Percentiles rank a stretch among this genome's conserved stretches.
These are phyloP conservation scores for Nothobranchius furzeri DNA, from an alignment of 2,113 vertebrate genomes.

Conservation along the genomic window DNA sequence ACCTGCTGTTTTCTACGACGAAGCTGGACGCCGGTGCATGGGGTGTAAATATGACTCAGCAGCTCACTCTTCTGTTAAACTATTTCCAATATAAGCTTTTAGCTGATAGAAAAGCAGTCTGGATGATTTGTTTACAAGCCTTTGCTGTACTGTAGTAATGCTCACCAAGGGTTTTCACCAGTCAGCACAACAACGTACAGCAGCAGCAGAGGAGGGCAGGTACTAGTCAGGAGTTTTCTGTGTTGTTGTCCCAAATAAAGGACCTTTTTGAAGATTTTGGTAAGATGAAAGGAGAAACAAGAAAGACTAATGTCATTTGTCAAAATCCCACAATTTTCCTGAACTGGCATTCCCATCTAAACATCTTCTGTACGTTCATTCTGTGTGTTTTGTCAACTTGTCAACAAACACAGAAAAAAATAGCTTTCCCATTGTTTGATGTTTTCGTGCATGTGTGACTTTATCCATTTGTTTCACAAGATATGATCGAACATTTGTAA, in stretches of 20 bases:
- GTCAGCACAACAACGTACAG: constrained; percentile 11
- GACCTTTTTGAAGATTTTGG: background rate
- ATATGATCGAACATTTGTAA: background rate
- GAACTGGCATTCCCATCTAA: no score
- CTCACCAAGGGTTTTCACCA: constrained; percentile 11
- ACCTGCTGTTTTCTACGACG: constrained; percentile 12
- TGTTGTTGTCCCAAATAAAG: no score
- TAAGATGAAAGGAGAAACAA: background rate
- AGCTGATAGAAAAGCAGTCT: constrained; percentile 1
- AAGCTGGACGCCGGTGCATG: no score
- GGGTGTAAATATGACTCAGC: background rate
- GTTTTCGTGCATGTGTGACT: background rate
- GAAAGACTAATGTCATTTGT: background rate
- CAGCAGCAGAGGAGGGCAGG: background rate
- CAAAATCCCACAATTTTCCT: background rate
- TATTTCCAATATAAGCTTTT: constrained; percentile 5
- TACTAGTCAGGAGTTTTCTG: background rate
- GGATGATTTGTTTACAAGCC: constrained; percentile 10
- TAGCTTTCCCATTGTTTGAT: background rate
- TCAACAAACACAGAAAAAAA: no score
- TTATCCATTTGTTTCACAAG: background rate
- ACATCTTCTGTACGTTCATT: no score
- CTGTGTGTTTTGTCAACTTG: no score
- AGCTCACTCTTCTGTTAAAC: background rate
- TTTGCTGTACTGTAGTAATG: background rate